Conservation (phyloP, 1,140 invertebrate species). For the Maconellicoccus hirsutus region DNA sequence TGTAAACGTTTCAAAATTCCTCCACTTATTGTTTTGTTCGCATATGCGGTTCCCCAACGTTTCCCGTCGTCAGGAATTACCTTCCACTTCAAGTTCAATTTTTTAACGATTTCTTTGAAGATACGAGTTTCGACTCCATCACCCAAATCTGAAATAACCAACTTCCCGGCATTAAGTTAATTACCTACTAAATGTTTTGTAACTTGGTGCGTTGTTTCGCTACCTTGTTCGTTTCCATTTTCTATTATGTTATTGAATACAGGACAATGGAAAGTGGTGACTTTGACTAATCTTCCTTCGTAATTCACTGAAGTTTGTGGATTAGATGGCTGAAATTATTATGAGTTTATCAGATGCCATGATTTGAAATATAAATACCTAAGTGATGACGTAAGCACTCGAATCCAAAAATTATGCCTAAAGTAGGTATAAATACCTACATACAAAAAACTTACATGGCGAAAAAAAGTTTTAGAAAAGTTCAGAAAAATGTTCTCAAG, state of each 20-base stretch:
- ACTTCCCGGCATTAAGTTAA: neutral
- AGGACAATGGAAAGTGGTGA: neutral
- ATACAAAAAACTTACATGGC: too few species aligned
- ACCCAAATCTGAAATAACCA: neutral
- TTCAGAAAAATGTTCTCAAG: neutral
- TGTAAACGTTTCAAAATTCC: constrained; percentile 20
- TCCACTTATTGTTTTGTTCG: constrained; percentile 13
- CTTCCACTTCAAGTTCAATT: constrained; percentile 18
- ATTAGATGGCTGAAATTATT: neutral
- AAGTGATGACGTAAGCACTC: too few species aligned
- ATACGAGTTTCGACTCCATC: constrained; percentile 25
- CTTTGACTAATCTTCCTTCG: neutral
- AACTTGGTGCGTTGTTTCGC: too few species aligned
- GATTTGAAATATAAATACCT: too few species aligned
- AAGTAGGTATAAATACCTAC: neutral
- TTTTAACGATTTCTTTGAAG: constrained; percentile 22
- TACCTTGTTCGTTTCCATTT: neutral
- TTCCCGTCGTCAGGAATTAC: constrained; percentile 3
- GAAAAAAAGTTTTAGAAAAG: neutral
- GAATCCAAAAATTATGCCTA: too few species aligned
- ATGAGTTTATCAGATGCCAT: neutral
- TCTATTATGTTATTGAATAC: neutral
- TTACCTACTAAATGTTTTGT: too few species aligned
- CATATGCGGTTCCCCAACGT: constrained; percentile 23
- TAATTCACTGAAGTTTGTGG: neutral